Evolutionary conservation across 2,113 vertebrate species (phyloP).

Genomic region (Sorex araneus): DNA sequence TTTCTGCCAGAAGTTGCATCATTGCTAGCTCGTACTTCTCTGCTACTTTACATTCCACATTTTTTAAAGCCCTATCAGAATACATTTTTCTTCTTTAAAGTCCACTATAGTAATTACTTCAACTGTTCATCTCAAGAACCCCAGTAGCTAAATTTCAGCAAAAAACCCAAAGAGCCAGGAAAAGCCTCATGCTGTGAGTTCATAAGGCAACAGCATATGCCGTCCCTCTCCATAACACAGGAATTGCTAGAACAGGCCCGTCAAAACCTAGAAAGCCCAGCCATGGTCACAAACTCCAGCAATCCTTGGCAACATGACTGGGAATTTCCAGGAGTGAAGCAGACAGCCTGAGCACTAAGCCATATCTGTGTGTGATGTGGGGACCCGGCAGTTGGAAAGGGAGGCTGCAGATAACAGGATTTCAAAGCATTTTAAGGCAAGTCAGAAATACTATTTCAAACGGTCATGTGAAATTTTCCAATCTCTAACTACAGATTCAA

Average conservation of each 20-base stretch:
- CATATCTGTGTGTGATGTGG: not conserved
- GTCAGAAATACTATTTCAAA: not conserved
- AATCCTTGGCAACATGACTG: not conserved
- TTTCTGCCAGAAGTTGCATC: too few species aligned
- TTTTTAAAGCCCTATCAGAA: slow-evolving; percentile 4
- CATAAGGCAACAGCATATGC: slow-evolving; percentile 31
- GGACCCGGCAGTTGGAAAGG: not conserved
- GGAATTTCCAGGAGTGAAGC: not conserved
- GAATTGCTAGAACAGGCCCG: not conserved
- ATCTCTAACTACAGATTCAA: slow-evolving; percentile 1
- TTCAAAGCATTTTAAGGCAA: not conserved
- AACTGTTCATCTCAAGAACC: slow-evolving; percentile 33
- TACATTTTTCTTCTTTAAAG: slow-evolving; percentile 35
- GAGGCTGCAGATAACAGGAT: not conserved
- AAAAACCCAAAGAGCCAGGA: not conserved
- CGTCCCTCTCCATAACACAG: not conserved
- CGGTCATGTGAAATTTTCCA: not conserved
- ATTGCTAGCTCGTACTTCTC: too few species aligned
- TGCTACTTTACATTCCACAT: too few species aligned
- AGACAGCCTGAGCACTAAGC: not conserved
- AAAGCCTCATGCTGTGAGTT: slow-evolving; percentile 23
- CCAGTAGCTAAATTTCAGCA: not conserved
- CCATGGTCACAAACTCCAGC: not conserved
- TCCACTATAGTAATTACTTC: not conserved
- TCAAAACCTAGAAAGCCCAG: not conserved